Evolutionary conservation across 2,888 invertebrate genomes (phyloP), one percentile per base, ranked within the genome.

Genomic region (Ceratothoa steindachneri): DNA sequence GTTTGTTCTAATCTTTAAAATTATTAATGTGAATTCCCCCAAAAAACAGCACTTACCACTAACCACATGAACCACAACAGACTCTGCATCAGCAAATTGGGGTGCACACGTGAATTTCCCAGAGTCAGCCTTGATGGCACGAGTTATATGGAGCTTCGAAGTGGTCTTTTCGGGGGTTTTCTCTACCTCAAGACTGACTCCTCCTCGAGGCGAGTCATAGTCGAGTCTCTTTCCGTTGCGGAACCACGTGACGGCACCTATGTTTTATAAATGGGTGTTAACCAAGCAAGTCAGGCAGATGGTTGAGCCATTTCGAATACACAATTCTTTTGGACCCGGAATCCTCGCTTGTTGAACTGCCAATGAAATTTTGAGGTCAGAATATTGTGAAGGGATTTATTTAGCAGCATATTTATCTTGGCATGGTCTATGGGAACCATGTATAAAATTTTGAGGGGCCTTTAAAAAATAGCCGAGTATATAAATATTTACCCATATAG

Each of bases 31-130:
- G n/a, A n/a, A n/a, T n/a, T n/a, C n/a, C n/a, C n/a, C n/a, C n/a
- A n/a, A n/a, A n/a, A n/a, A n/a, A n/a, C n/a, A n/a, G n/a, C n/a
- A 70, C 80, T 81, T 72, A 82, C 82, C 82, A 69, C 82, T 82
- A 15, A 82, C 80, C n/a, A 82, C 82, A 55, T 82, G 82, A 4
- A 82, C 81, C 55, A 81, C 80, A 41, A 82, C 82, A 53, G 81
- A 81, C 31, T 82, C 82, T 4, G 81, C 81, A 29, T 82, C 82
- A 31, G 82, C 82, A 73, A 81, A 82, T 28, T 82, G 81, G 27
- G 82, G 82, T 67, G 79, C 80, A 65, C 82, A 82, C 24, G 81
- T 82, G 73, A 82, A 82, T 51, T 82, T 82, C 9, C 82, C 81
- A 7, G 79, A 77, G 67, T 81, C 81, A 2, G 71, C 31, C 55